These are phyloP conservation scores for Catharus minimus DNA, from an alignment of 2,113 vertebrate genomes.

Conservation along the genomic window DNA sequence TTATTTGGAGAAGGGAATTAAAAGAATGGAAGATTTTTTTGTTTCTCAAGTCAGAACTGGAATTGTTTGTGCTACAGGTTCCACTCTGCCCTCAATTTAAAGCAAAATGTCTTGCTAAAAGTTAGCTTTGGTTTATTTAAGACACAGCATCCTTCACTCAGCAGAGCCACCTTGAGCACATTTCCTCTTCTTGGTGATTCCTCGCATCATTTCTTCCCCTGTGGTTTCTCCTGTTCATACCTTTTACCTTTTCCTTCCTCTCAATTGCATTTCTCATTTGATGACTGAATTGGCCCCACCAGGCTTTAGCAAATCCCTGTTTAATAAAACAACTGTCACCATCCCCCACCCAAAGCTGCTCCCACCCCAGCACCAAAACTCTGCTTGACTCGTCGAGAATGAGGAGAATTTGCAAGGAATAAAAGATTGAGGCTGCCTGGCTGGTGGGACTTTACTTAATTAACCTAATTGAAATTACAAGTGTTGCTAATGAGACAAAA, in stretches of 20 bases:
- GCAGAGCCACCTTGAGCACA: accelerated
- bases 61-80: background rate
- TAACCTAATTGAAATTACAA: slow-evolving; percentile 32
- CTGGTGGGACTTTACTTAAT: slow-evolving; percentile 22
- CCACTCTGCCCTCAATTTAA: background rate
- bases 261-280: background rate
- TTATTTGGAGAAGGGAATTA: background rate
- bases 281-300: background rate
- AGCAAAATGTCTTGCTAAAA: background rate
- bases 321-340: background rate
- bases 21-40: background rate
- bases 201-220: background rate
- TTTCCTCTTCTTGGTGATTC: background rate
- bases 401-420: background rate
- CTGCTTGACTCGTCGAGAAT: background rate
- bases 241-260: slow-evolving; percentile 14
- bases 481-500: slow-evolving; percentile 60
- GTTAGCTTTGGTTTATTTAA: background rate
- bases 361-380: background rate
- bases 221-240: slow-evolving; percentile 41
- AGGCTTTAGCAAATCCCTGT: background rate
- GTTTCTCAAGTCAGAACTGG: background rate
- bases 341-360: background rate
- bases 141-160: background rate
- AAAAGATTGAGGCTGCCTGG: background rate